These are phyloP conservation scores for Dusona sp. DNA, from an alignment of 2,888 invertebrate genomes.

Conservation along the genomic window DNA sequence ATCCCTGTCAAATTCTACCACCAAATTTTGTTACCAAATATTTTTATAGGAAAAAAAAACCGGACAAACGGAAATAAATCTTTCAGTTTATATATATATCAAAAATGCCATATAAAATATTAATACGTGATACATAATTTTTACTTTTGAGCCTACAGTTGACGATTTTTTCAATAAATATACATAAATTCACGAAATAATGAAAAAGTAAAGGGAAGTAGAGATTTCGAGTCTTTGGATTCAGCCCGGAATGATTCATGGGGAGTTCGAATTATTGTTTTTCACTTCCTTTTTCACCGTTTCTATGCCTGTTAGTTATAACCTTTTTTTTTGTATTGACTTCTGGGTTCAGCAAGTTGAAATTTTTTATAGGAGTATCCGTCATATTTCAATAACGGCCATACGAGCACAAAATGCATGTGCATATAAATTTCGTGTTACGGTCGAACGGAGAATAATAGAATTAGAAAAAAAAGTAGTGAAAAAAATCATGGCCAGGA, in stretches of 20 bases:
- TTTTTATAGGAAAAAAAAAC: background rate
- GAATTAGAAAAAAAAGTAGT: constrained; percentile 1
- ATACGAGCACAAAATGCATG: background rate
- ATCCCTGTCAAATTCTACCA: background rate
- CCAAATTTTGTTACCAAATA: background rate
- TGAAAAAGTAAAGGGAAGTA: background rate
- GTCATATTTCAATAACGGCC: constrained; percentile 8
- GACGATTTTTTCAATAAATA: background rate
- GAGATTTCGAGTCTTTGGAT: background rate
- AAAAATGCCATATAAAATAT: background rate
- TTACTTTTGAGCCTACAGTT: background rate
- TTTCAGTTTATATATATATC: background rate
- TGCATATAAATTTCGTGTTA: constrained; percentile 3
- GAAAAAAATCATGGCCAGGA: constrained; percentile 7
- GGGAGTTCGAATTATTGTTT: background rate
- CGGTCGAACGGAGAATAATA: constrained; percentile 24
- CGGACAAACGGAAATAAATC: background rate
- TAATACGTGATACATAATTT: background rate
- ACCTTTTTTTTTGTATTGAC: background rate
- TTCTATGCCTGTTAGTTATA: background rate
- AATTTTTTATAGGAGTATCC: background rate
- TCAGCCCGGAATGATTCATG: background rate
- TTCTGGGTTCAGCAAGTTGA: background rate
- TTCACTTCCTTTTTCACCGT: background rate
- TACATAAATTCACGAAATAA: background rate